phyloP scores from a whole-genome alignment of 2,113 vertebrate genomes.

The Gymnogyps californianus region DNA sequence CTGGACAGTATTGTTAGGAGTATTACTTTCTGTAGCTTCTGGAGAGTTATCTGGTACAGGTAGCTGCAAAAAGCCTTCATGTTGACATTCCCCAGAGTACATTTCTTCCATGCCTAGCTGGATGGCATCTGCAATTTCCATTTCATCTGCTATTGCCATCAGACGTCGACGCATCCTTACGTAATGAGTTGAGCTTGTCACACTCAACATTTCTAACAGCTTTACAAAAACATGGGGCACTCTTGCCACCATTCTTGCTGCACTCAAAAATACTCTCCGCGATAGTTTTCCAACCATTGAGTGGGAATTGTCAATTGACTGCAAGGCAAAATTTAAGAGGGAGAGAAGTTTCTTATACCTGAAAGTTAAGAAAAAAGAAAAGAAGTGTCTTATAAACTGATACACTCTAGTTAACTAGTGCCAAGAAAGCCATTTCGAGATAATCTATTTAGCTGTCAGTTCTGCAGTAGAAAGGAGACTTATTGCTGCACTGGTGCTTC shows the following conservation, averaged over 20 bases:
- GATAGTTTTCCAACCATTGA: conserved; percentile 90
- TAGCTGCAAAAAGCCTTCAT: conserved; percentile 65
- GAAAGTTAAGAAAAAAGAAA: background rate
- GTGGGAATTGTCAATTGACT: conserved; percentile 88
- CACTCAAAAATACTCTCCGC: conserved; percentile 85
- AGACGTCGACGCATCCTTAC: conserved; percentile 85
- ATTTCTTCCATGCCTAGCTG: conserved; percentile 76
- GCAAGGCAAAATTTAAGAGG: conserved; percentile 82
- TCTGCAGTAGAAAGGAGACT: background rate
- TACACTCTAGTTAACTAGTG: background rate
- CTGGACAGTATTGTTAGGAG: conserved; percentile 70
- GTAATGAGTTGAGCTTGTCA: conserved; percentile 83
- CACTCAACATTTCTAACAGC: conserved; percentile 84
- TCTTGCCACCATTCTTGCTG: conserved; percentile 87
- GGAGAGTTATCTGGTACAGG: conserved; percentile 75
- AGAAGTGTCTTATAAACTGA: background rate
- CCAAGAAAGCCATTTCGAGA: background rate
- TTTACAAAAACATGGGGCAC: conserved; percentile 85
- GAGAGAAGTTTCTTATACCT: conserved; percentile 90
- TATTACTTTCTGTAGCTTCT: conserved; percentile 72
- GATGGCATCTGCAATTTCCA: conserved; percentile 85
- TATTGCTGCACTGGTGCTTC: background rate
- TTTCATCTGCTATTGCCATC: conserved; percentile 88
- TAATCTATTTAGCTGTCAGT: background rate
- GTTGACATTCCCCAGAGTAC: conserved; percentile 23